phyloP scores from a whole-genome alignment of 2,113 vertebrate genomes.

The Coturnix japonica region DNA sequence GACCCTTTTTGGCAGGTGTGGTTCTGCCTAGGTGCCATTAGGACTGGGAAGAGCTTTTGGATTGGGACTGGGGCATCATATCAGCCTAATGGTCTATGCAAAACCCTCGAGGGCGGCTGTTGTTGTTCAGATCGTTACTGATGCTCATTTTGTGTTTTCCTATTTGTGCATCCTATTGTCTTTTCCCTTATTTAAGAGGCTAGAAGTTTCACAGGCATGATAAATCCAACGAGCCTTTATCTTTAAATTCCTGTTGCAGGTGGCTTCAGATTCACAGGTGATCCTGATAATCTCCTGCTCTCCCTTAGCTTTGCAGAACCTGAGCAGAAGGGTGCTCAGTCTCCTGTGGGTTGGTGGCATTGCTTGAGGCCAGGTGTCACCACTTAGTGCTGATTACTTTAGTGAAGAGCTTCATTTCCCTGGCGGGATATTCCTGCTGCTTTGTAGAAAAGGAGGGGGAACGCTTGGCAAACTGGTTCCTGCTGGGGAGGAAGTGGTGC shows the following conservation, averaged over 20 bases:
- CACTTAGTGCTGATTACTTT: accelerated
- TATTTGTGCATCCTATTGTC: background rate
- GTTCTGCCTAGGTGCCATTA: accelerated
- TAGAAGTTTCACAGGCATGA: background rate
- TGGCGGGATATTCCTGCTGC: background rate
- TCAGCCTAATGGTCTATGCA: accelerated
- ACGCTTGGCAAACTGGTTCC: background rate
- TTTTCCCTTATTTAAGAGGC: background rate
- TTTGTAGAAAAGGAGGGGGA: background rate
- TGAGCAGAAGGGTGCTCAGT: accelerated
- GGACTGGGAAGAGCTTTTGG: background rate
- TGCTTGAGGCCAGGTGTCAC: accelerated
- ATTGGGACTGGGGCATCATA: accelerated
- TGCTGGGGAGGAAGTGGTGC: background rate
- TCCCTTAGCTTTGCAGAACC: background rate
- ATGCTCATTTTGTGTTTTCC: background rate
- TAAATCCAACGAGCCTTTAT: background rate
- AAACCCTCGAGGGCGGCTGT: background rate
- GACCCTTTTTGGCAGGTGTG: accelerated
- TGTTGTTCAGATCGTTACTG: background rate
- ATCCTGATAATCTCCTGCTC: background rate
- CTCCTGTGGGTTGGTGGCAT: background rate
- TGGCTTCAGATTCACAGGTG: accelerated
- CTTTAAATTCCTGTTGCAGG: background rate
- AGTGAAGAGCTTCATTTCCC: background rate